Evolutionary conservation across 1,140 invertebrate genomes (phyloP), one percentile per base, ranked within the genome.

Genomic region (Pogonus chalceus): DNA sequence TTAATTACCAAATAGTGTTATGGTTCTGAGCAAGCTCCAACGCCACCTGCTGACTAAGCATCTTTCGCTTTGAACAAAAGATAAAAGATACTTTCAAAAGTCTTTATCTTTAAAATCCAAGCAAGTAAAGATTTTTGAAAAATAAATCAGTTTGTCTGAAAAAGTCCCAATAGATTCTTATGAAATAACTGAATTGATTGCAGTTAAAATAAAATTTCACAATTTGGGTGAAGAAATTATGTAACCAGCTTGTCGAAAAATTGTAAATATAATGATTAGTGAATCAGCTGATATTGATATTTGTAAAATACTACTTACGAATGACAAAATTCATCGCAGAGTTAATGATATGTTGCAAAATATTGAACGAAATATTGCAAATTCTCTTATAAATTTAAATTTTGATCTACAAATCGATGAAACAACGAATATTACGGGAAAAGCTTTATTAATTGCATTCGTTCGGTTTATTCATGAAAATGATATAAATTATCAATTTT

Each of bases 381-480:
- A 39, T 55, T 55, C 48, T 57, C 52, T 59, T 51, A 21, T 49
- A 61, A 54, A 59, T 52, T 57, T 24, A 55, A 52, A 48, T 52
- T 57, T 59, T 50, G 55, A 50, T 46, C 53, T 56, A 59, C 55
- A 56, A 59, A 54, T 60, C 12, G 60, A 58, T 49, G 56, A 60
- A 55, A 52, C 56, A 46, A 62, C 56, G 49, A 57, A 62, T 57
- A 53, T 62, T 54, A 52, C 51, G 20, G 54, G 53, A 56, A 52
- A 56, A 23, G 58, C 56, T 20, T 55, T 50, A 18, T 58, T 58
- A 60, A 56, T 60, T 55, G 52, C 53, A 58, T 62, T 56, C 55
- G 49, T 57, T 37, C 4, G 51, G 51, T 60, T 52, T 49, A 48
- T 58, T 49, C 10, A 58, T 35, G 54, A 60, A 56, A 43, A 59